These are phyloP conservation scores for Macaria liturata DNA, from an alignment of 2,888 invertebrate genomes.

Conservation along the genomic window DNA sequence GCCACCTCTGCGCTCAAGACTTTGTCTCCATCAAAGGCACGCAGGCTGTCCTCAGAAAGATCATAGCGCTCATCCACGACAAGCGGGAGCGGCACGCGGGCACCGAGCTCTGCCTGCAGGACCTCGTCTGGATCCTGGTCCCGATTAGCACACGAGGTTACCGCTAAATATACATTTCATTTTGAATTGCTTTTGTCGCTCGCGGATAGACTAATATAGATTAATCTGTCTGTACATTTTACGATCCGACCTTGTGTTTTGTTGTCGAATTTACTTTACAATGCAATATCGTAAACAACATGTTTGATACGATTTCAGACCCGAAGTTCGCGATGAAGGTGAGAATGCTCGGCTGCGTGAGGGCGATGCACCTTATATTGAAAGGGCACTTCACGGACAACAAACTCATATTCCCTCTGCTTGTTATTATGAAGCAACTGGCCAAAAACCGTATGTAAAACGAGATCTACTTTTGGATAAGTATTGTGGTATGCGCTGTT, in stretches of 20 bases:
- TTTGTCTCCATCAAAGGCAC: conserved; percentile 78
- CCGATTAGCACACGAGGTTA: conserved; percentile 79
- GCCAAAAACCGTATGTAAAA: conserved; percentile 82
- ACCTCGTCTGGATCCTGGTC: conserved; percentile 82
- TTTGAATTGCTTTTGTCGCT: conserved; percentile 14
- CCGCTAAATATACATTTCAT: conserved; percentile 31
- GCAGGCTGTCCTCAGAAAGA: conserved; percentile 74
- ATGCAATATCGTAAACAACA: conserved; percentile 10
- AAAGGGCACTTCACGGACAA: conserved; percentile 84
- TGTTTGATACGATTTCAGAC: conserved; percentile 62
- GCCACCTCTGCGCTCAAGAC: conserved; percentile 75
- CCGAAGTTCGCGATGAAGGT: conserved; percentile 87
- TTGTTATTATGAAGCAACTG: conserved; percentile 84
- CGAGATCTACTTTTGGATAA: conserved; percentile 18
- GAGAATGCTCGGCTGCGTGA: conserved; percentile 83
- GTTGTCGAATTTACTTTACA: conserved; percentile 4
- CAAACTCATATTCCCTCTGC: conserved; percentile 81
- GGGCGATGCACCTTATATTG: conserved; percentile 84
- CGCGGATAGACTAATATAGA: conserved; percentile 4
- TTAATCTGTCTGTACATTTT: conserved; percentile 18
- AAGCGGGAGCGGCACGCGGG: conserved; percentile 70
- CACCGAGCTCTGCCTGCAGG: conserved; percentile 76
- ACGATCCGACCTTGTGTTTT: too few species aligned
- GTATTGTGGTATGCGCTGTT: conserved; percentile 13
- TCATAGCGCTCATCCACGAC: conserved; percentile 72